Percentiles rank a stretch among this genome's conserved stretches.
phyloP scores from a whole-genome alignment of 2,113 vertebrate genomes.

The Tyrannus savana region DNA sequence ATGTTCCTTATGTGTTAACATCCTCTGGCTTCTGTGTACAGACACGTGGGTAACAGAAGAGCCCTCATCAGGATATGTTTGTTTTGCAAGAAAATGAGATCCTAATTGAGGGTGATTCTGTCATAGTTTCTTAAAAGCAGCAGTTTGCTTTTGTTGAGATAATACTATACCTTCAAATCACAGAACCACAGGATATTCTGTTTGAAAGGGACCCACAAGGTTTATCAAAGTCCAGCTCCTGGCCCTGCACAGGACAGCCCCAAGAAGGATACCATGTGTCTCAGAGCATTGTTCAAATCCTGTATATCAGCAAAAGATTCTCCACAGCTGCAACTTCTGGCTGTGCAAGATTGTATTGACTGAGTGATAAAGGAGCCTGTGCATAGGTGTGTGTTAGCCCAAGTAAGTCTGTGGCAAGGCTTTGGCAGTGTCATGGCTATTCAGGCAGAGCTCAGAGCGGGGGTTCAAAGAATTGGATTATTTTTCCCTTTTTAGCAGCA shows the following conservation, averaged over 20 bases:
- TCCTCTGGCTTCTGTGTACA: neutral
- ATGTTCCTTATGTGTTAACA: neutral
- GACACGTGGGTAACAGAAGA: neutral
- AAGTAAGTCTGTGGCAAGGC: neutral
- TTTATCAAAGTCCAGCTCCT: neutral
- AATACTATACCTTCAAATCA: neutral
- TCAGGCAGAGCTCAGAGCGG: neutral
- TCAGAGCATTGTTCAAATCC: neutral
- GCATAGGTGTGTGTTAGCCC: accelerated
- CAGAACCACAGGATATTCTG: neutral
- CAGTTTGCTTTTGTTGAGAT: neutral
- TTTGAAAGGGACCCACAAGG: neutral
- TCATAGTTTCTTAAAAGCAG: neutral
- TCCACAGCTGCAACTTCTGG: neutral
- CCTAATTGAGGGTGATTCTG: neutral
- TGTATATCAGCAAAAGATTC: neutral
- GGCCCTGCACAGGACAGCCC: neutral
- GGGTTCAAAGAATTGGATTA: neutral
- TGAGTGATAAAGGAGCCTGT: neutral
- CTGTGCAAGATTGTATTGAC: neutral
- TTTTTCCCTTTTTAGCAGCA: neutral
- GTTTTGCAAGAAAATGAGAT: neutral
- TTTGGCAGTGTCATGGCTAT: neutral
- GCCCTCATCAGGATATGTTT: neutral
- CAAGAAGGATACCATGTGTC: neutral